Conservation (phyloP, 2,113 vertebrate species). For the Cyprinus carpio region DNA sequence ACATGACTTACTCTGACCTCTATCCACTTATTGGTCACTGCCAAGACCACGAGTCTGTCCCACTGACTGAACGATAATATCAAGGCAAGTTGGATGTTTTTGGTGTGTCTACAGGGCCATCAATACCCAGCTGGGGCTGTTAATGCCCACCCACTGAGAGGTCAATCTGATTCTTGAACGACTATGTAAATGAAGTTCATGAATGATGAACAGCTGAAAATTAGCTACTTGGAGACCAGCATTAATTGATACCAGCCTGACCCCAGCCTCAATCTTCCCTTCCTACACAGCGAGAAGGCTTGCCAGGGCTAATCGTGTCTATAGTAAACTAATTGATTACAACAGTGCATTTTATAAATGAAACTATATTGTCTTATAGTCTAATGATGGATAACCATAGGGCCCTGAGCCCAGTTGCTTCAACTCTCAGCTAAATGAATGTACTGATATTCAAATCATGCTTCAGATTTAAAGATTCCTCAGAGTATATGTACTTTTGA, state of each 20-base stretch:
- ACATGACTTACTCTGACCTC: no score
- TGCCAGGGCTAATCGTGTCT: not conserved
- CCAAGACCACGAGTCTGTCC: no score
- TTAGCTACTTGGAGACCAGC: not conserved
- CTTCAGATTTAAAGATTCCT: not conserved
- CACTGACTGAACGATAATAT: no score
- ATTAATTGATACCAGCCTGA: not conserved
- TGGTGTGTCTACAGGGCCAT: no score
- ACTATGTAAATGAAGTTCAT: not conserved
- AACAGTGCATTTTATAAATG: not conserved
- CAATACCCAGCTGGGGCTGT: no score
- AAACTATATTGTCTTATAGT: not conserved
- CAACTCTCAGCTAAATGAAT: not conserved
- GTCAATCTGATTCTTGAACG: not conserved
- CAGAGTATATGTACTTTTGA: not conserved
- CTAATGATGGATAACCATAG: not conserved
- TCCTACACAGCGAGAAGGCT: not conserved
- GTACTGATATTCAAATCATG: not conserved
- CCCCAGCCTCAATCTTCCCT: not conserved
- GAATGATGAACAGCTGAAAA: not conserved
- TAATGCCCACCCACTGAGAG: not conserved
- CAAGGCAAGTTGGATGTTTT: no score
- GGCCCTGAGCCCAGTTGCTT: not conserved
- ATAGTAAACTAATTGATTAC: not conserved
- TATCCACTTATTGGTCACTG: no score